These are phyloP conservation scores for Daphoenositta chrysoptera DNA, from an alignment of 2,113 vertebrate genomes.

Conservation along the genomic window DNA sequence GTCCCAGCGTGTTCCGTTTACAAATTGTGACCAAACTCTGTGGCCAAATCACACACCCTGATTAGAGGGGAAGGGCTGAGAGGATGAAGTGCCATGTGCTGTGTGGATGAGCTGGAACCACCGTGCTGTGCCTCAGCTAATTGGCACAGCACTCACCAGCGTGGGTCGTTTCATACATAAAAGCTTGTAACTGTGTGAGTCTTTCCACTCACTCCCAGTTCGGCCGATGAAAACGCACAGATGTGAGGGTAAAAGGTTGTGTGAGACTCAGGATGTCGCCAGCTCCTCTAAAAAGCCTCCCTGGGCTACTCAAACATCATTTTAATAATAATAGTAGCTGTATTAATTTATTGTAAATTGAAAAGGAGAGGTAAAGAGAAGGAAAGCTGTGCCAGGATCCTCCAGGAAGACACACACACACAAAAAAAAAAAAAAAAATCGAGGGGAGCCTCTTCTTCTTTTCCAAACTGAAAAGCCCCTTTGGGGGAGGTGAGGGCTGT, in stretches of 20 bases:
- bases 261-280: not conserved
- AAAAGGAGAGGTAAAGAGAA: not conserved
- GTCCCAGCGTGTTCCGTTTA: not conserved
- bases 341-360: not conserved
- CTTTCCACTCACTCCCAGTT: slow-evolving; percentile 1
- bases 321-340: slow-evolving; percentile 14
- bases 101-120: not conserved
- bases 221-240: not conserved
- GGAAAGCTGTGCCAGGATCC: not conserved
- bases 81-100: not conserved
- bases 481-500: not conserved
- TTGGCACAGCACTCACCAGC: not conserved
- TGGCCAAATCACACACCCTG: not conserved
- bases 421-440: not conserved
- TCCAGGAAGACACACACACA: not conserved
- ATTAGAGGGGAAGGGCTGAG: not conserved
- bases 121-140: not conserved
- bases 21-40: not conserved
- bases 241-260: slow-evolving; percentile 40
- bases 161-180: not conserved
- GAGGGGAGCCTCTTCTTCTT: not conserved
- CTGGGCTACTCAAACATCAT: not conserved
- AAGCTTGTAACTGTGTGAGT: not conserved
- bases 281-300: slow-evolving; percentile 8
- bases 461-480: not conserved